Evolutionary conservation across 2,797 vertebrate species (phyloP).

Genomic region (Pagetopsis macropterus): DNA sequence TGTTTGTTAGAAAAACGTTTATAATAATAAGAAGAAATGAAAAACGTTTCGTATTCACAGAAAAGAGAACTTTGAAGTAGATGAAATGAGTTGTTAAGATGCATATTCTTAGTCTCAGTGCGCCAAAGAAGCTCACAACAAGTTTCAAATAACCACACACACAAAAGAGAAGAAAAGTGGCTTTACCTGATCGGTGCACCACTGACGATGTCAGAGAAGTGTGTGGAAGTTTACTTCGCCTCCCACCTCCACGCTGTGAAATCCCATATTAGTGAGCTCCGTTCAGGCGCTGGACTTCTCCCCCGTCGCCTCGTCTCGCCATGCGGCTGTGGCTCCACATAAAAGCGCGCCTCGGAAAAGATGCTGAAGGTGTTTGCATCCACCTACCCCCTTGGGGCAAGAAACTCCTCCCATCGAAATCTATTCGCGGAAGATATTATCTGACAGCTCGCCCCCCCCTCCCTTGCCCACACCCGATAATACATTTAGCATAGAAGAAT

Average conservation of each 20-base stretch:
- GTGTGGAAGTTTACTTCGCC: conserved; percentile 34
- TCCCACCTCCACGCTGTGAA: conserved; percentile 53
- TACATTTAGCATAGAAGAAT: conserved; percentile 34
- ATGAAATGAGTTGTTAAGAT: neutral
- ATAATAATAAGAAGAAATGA: neutral
- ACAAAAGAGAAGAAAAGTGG: neutral
- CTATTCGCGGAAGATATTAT: conserved; percentile 78
- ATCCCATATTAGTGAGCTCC: conserved; percentile 52
- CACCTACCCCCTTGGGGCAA: conserved; percentile 73
- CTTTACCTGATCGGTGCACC: conserved; percentile 58
- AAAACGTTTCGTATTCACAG: neutral
- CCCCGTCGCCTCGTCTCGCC: conserved; percentile 53
- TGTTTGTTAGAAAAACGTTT: neutral
- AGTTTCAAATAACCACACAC: neutral
- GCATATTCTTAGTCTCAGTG: neutral
- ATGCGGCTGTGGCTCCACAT: conserved; percentile 65
- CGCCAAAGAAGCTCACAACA: neutral
- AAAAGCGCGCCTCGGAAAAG: conserved; percentile 67
- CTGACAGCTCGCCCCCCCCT: conserved; percentile 55
- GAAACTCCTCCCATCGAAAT: conserved; percentile 84
- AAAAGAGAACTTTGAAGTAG: neutral
- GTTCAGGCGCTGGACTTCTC: conserved; percentile 34
- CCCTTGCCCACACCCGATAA: conserved; percentile 36
- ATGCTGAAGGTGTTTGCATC: conserved; percentile 81
- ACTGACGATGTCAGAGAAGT: conserved; percentile 54